A percentile compares a stretch with the other conserved stretches of the same genome.
Conservation (phyloP, 2,113 vertebrate species). For the Propithecus coquereli region DNA sequence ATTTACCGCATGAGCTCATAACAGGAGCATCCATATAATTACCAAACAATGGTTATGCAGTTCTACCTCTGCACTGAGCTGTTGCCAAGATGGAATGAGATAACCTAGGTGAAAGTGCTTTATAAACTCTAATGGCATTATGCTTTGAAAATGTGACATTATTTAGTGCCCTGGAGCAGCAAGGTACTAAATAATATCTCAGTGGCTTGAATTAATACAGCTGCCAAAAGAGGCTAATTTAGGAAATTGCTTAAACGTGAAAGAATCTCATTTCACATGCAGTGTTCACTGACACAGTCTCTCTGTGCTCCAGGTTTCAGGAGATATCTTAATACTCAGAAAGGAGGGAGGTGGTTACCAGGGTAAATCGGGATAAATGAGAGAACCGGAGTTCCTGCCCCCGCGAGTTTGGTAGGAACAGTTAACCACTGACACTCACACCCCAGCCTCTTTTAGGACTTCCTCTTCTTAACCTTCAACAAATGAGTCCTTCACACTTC, state of each 20-base stretch:
- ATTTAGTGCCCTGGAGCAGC: constrained; percentile 51
- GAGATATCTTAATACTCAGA: background rate
- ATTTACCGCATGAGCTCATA: background rate
- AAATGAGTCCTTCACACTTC: background rate
- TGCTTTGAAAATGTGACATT: constrained; percentile 49
- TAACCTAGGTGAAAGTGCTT: constrained; percentile 3
- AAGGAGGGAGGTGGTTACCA: background rate
- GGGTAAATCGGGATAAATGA: background rate
- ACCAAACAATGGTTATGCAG: background rate
- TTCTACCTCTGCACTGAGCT: background rate
- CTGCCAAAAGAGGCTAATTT: constrained; percentile 42
- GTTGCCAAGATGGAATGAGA: constrained; percentile 12
- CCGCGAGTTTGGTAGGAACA: background rate
- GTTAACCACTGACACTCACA: background rate
- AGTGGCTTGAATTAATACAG: constrained; percentile 21
- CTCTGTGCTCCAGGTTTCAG: background rate
- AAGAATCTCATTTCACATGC: background rate
- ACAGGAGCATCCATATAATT: background rate
- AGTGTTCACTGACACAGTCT: background rate
- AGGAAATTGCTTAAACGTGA: background rate
- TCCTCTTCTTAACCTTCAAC: background rate
- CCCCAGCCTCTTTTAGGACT: background rate
- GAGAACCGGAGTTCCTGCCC: background rate
- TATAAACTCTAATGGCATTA: constrained; percentile 45
- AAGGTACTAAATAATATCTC: constrained; percentile 52